Base-by-base conservation (phyloP, 2,797 vertebrate genomes). In the Pseudomugil tenellus region DNA sequence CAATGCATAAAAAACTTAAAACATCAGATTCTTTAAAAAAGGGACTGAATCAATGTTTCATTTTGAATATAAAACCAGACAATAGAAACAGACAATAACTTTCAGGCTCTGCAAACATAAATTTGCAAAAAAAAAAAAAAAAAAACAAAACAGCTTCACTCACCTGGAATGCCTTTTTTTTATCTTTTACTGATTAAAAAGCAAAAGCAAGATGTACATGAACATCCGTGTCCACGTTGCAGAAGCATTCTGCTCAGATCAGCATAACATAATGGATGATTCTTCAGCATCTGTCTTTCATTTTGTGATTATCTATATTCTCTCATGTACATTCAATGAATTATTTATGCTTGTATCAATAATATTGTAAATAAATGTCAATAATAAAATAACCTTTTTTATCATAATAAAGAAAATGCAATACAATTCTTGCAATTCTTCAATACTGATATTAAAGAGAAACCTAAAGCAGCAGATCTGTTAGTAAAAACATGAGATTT, bases 151-250 rank as follows among this genome's bases (percentile, higher is more conserved):
- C 58, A 83, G 49, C 48, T 60, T 46, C 53, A 88, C 90, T 87
- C 87, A 93, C 87, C 91, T 91, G 72, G 32, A 80, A 79, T 1
- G 19, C 34, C 28, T 72, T 21, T 83, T 82, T 70, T 83, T 82
- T 70, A 63, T 84, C 67, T 53, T 80, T 55, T 51, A 39, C 43
- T 74, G 75, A 69, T 79, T 53, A 63, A 70, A 83, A 62, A 74
- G n/a, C 19, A 80, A 69, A 16, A 7, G 25, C 51, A 13, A 52
- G 49, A 26, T 7, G 21, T 52, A 52, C 26, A 53, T 26, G 4
- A 53, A 29, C 26, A 28, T 28, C 25, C 26, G 28, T 28, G 10
- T 12, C 49, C 49, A 52, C 2, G 10, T 25, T 23, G 21, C n/a
- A 49, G n/a, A 23, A 21, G 46, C 46, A 5, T 10, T 49, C 46